A percentile compares a stretch with the other conserved stretches of the same genome.
These are phyloP conservation scores for Arctocebus calabarensis DNA, from an alignment of 2,797 vertebrate genomes.

Conservation along the genomic window DNA sequence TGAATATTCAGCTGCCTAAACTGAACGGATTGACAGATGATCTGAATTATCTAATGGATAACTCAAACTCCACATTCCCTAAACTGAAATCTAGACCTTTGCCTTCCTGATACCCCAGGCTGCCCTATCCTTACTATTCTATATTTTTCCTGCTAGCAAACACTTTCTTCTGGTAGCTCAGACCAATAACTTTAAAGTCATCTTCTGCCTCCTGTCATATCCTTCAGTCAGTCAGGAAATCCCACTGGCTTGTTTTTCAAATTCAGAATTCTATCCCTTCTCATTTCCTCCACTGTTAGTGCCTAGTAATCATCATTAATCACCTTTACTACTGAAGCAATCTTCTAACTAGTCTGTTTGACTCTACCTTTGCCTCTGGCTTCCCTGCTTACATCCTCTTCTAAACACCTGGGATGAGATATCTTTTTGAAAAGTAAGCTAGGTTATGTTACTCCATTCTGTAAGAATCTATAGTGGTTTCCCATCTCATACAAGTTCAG, in stretches of 20 bases:
- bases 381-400: background rate
- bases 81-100: background rate
- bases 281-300: background rate
- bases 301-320: background rate
- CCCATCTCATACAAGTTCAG: background rate
- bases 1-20: conserved; percentile 1
- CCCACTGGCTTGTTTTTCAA: background rate
- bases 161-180: background rate
- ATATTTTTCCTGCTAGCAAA: background rate
- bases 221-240: background rate
- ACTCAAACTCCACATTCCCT: background rate
- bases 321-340: background rate
- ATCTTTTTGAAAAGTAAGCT: conserved; percentile 23
- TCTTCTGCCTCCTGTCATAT: background rate
- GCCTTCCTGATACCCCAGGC: background rate
- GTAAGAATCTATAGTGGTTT: background rate
- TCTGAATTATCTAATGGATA: background rate
- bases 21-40: conserved; percentile 4
- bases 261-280: background rate
- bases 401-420: background rate
- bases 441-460: background rate
- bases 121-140: background rate
- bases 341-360: background rate
- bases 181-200: background rate
- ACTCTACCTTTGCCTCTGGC: background rate